Percentiles rank a stretch among this genome's conserved stretches.
phyloP scores from a whole-genome alignment of 2,888 invertebrate genomes.

The Caenorhabditis sp. region DNA sequence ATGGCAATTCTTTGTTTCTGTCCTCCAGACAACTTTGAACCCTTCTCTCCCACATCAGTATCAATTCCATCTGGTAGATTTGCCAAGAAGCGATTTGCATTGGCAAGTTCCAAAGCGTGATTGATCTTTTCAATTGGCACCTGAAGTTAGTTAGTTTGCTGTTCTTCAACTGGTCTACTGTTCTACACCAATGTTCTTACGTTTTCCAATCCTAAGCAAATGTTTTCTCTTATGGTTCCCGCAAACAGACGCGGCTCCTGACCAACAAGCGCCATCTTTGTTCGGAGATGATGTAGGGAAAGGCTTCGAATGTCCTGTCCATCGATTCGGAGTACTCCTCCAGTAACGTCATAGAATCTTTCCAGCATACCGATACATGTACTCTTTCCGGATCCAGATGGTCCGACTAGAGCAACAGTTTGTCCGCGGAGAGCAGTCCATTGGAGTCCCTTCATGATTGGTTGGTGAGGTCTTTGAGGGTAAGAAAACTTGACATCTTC shows the following conservation, averaged over 20 bases:
- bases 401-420: constrained; percentile 85
- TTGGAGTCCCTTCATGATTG: constrained; percentile 82
- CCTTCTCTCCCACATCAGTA: constrained; percentile 85
- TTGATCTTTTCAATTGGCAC: constrained; percentile 72
- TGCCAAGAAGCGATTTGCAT: constrained; percentile 70
- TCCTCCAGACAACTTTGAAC: constrained; percentile 90
- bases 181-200: constrained; percentile 33
- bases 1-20: constrained; percentile 93
- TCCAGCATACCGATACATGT: constrained; percentile 91
- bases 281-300: constrained; percentile 88
- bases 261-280: constrained; percentile 92
- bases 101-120: constrained; percentile 71
- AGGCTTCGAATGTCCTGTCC: constrained; percentile 87
- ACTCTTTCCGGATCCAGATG: constrained; percentile 93
- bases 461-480: constrained; percentile 81
- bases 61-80: constrained; percentile 74
- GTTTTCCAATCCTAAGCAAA: constrained; percentile 88
- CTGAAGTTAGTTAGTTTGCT: constrained; percentile 33
- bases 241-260: constrained; percentile 94
- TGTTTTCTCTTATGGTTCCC: constrained; percentile 92
- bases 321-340: constrained; percentile 85
- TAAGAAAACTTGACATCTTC: constrained; percentile 83
- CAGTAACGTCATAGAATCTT: constrained; percentile 90
- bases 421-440: constrained; percentile 81
- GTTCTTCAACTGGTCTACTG: constrained; percentile 9